phyloP scores from a whole-genome alignment of 2,797 vertebrate genomes.

The Eupleurogrammus muticus region DNA sequence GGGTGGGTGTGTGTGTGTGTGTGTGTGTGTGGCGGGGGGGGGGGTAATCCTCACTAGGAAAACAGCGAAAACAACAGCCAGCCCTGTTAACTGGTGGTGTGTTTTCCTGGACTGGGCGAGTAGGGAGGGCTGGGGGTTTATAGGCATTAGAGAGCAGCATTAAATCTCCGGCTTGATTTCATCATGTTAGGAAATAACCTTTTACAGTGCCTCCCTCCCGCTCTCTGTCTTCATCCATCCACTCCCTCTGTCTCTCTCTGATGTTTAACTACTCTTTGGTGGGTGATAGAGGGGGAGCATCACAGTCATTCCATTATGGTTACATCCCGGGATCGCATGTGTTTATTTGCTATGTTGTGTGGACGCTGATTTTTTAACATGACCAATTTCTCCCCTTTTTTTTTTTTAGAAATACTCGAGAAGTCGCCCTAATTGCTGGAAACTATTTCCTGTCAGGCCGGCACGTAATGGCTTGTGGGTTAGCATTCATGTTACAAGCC shows the following conservation, averaged over 20 bases:
- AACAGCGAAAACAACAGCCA: slow-evolving; percentile 55
- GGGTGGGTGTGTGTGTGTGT: not conserved
- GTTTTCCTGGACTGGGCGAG: slow-evolving; percentile 55
- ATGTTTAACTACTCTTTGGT: slow-evolving; percentile 64
- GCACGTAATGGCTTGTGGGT: slow-evolving; percentile 32
- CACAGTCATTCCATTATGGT: slow-evolving; percentile 54
- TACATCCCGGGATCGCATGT: slow-evolving; percentile 33
- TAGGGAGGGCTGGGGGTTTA: slow-evolving; percentile 50
- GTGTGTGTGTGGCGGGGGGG: not conserved
- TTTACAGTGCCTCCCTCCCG: slow-evolving; percentile 46
- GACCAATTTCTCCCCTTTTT: slow-evolving; percentile 29
- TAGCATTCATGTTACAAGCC: slow-evolving; percentile 43
- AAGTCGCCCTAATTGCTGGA: slow-evolving; percentile 61
- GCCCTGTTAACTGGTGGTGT: slow-evolving; percentile 59
- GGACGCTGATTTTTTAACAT: slow-evolving; percentile 21
- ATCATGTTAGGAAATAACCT: slow-evolving; percentile 73
- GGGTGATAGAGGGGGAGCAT: slow-evolving; percentile 52
- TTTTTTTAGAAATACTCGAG: slow-evolving; percentile 50
- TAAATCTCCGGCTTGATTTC: slow-evolving; percentile 72
- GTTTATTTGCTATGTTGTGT: slow-evolving; percentile 26
- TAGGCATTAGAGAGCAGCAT: slow-evolving; percentile 66
- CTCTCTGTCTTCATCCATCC: slow-evolving; percentile 54
- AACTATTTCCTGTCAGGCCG: slow-evolving; percentile 45
- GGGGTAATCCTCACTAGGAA: slow-evolving; percentile 54
- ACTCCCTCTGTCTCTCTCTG: slow-evolving; percentile 47